Conservation (phyloP, 1,140 invertebrate species). For the Musca vetustissima region DNA sequence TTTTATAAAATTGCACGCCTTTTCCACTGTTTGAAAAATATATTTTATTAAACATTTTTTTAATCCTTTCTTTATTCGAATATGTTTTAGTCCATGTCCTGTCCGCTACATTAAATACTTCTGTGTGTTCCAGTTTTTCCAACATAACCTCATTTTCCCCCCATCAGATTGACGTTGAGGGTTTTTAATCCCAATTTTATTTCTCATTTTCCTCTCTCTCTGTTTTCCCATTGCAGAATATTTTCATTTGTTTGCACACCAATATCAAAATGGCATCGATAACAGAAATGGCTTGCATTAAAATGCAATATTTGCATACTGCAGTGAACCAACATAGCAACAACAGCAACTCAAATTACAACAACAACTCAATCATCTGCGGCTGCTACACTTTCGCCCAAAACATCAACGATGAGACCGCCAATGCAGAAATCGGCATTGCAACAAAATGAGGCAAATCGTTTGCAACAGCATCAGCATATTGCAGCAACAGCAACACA, state of each 20-base stretch:
- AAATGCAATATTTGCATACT: neutral
- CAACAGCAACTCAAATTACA: no score
- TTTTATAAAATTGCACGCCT: no score
- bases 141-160: no score
- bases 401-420: conserved; percentile 41
- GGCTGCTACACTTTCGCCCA: neutral
- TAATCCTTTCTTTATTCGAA: no score
- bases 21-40: no score
- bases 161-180: no score
- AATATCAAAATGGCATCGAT: conserved; percentile 4
- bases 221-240: neutral
- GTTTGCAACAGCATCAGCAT: conserved; percentile 29
- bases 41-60: no score
- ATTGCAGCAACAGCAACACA: conserved; percentile 9
- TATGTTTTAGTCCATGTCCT: no score
- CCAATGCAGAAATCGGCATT: conserved; percentile 38
- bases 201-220: neutral
- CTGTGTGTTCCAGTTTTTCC: no score
- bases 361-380: no score
- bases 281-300: neutral
- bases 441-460: conserved; percentile 43
- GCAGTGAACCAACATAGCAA: neutral
- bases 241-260: neutral
- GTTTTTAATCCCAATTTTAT: no score
- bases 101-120: no score